phyloP scores from a whole-genome alignment of 2,797 vertebrate species.

The Mico argentatus region DNA sequence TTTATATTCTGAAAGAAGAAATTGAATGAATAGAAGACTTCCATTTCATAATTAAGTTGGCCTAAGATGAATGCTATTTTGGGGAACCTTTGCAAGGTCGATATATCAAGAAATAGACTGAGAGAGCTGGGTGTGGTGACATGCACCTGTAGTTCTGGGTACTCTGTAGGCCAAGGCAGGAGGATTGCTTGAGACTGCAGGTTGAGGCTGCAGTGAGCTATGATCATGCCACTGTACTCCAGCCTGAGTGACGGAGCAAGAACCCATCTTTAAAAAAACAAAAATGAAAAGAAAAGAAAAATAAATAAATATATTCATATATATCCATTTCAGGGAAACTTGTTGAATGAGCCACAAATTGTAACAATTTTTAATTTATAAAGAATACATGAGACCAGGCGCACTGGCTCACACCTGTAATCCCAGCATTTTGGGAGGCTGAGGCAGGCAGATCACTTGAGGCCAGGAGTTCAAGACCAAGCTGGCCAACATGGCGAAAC shows the following conservation, averaged over 20 bases:
- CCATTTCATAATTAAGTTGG: not conserved
- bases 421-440: not conserved
- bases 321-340: not conserved
- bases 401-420: not conserved
- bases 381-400: not conserved
- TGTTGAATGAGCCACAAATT: not conserved
- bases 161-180: not conserved
- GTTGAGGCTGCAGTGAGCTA: not conserved
- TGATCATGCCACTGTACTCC: not conserved
- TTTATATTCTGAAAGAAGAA: constrained; percentile 12
- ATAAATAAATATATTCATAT: not conserved
- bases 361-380: not conserved
- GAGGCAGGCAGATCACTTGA: not conserved
- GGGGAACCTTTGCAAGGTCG: not conserved
- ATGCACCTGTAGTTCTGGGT: not conserved
- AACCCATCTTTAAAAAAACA: not conserved
- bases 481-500: not conserved
- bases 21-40: not conserved
- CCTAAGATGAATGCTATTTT: not conserved
- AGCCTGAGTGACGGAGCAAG: not conserved
- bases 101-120: not conserved
- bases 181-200: not conserved
- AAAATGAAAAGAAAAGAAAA: no score
- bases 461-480: not conserved
- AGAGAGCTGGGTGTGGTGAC: not conserved